phyloP scores from a whole-genome alignment of 2,113 vertebrate genomes.

The Dermatemys mawii region DNA sequence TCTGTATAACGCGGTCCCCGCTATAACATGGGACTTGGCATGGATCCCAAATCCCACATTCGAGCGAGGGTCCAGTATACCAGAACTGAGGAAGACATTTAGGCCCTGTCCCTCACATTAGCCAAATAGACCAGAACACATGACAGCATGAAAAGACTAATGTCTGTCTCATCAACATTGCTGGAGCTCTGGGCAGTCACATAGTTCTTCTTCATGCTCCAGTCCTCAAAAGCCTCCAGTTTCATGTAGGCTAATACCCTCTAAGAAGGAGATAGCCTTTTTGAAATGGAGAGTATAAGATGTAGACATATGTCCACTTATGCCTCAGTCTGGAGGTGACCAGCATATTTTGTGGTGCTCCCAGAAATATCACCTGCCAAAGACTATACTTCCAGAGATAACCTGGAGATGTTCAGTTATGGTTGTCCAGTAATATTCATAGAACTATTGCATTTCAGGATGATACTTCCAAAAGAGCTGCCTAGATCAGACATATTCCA shows the following conservation, averaged over 20 bases:
- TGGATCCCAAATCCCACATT: no score
- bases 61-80: no score
- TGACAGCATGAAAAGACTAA: neutral
- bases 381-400: neutral
- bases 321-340: neutral
- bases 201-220: rapidly evolving
- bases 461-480: conserved; percentile 7
- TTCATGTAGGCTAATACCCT: neutral
- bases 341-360: neutral
- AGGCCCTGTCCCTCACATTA: neutral
- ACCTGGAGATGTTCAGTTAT: neutral
- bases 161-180: rapidly evolving
- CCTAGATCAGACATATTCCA: neutral
- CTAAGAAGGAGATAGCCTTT: neutral
- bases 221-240: rapidly evolving
- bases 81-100: neutral
- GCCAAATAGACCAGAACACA: neutral
- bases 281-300: neutral
- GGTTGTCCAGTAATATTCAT: neutral
- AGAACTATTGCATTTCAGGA: conserved; percentile 26
- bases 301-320: neutral
- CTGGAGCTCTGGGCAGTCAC: neutral
- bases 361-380: rapidly evolving
- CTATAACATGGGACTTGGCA: no score
- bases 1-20: no score